Evolutionary conservation across 2,797 vertebrate species (phyloP), one percentile per base, ranked within the genome.

Genomic region (Chelidonichthys spinosus): DNA sequence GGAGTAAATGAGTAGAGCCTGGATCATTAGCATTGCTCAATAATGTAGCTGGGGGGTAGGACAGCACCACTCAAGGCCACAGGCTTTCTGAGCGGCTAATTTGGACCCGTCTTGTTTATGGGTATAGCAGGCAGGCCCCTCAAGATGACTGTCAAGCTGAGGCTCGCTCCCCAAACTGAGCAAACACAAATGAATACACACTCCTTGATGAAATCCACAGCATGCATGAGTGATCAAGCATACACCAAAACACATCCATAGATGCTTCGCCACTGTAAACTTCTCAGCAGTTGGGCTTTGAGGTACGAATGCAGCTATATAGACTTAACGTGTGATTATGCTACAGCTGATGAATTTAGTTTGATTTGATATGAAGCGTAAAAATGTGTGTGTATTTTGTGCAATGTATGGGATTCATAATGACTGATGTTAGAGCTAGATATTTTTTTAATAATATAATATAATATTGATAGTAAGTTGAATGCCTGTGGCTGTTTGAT

Each of bases 11-110:
- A 94, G 90, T 89, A 32, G 85, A 90, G 90, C 67, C 79, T 50
- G 85, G 76, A 87, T 93, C 92, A 94, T 95, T 95, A 94, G 93
- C 93, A 94, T 93, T 90, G 92, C 92, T 94, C 93, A 94, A 94
- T 94, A 94, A 91, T 93, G 89, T 93, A 93, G 94, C 93, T 93
- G 78, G 92, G 83, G 92, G 93, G 93, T 90, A 94, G 92, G 92
- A 92, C 91, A 83, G 69, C 84, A 82, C 72, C 86, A 88, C 90
- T 90, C 93, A 94, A 94, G 93, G 94, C 93, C 93, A 91, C 75
- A 72, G 86, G 89, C 89, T 93, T 91, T 94, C 89, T 85, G 84
- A 88, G 90, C 77, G 63, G 83, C 92, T 94, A 91, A 93, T 93
- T 94, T 94, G 90, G 86, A 85, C 82, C 79, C 71, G 65, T 73